phyloP scores from a whole-genome alignment of 2,888 invertebrate species.

The Coelinius sp. region DNA sequence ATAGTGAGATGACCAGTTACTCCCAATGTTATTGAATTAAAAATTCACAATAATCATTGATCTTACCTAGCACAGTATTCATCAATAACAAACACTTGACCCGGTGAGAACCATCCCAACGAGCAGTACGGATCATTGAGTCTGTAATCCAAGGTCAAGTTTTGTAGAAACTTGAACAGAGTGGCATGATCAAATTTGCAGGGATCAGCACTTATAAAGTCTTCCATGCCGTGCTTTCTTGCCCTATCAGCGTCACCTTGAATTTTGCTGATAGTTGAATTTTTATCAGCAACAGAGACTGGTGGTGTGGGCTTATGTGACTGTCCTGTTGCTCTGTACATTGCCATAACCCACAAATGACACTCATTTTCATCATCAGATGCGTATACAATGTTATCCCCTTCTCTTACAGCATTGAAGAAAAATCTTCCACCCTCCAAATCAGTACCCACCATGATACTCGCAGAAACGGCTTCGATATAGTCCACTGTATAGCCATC shows the following conservation, averaged over 20 bases:
- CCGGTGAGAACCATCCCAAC: conserved; percentile 99
- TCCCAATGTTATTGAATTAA: not conserved
- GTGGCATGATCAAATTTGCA: conserved; percentile 96
- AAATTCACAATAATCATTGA: too few relatives aligned
- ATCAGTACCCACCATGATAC: conserved; percentile 92
- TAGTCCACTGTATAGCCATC: conserved; percentile 99
- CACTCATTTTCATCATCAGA: conserved; percentile 98
- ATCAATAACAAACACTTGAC: conserved; percentile 98
- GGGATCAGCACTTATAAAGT: conserved; percentile 99
- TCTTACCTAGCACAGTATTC: conserved; percentile 90
- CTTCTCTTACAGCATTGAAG: conserved; percentile 98
- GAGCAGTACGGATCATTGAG: conserved; percentile 99
- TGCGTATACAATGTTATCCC: conserved; percentile 96
- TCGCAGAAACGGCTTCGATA: conserved; percentile 93
- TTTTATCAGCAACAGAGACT: conserved; percentile 86
- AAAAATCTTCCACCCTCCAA: conserved; percentile 78
- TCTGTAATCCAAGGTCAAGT: conserved; percentile 93
- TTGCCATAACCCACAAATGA: conserved; percentile 99
- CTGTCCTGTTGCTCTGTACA: conserved; percentile 99
- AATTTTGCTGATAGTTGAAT: conserved; percentile 87
- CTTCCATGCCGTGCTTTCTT: conserved; percentile 99
- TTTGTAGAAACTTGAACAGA: conserved; percentile 92
- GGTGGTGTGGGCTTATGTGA: conserved; percentile 99
- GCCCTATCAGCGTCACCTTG: conserved; percentile 97
- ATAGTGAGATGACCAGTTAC: not conserved